Evolutionary conservation across 1,140 invertebrate genomes (phyloP).

Genomic region (Stenopsyche tienmushanensis): DNA sequence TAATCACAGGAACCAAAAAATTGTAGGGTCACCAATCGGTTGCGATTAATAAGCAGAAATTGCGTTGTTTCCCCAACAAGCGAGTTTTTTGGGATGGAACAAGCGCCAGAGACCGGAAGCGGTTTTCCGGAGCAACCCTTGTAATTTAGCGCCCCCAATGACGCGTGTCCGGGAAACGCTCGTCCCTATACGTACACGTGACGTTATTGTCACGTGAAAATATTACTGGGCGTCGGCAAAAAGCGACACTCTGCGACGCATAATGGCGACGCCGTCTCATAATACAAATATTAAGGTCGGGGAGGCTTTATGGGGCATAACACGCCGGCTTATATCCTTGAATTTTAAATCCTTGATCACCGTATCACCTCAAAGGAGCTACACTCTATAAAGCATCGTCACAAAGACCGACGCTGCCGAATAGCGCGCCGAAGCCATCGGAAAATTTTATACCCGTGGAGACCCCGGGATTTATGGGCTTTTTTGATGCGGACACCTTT

Average conservation of each 20-base stretch:
- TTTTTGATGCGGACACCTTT: too few relatives aligned
- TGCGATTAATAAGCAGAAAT: not conserved
- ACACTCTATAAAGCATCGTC: too few relatives aligned
- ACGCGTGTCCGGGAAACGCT: conserved; percentile 22
- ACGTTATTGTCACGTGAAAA: conserved; percentile 10
- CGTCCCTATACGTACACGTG: not conserved
- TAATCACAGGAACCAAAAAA: too few relatives aligned
- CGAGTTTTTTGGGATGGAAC: not conserved
- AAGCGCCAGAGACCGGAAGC: conserved; percentile 8
- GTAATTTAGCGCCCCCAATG: conserved; percentile 26
- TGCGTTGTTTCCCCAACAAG: not conserved
- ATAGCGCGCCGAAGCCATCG: too few relatives aligned
- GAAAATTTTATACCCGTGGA: too few relatives aligned
- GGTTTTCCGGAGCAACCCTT: conserved; percentile 12
- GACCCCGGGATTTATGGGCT: too few relatives aligned
- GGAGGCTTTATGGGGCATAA: conserved; percentile 13
- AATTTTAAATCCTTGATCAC: conserved; percentile 15
- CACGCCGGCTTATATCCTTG: conserved; percentile 11
- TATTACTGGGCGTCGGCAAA: conserved; percentile 8
- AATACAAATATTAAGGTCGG: conserved; percentile 14
- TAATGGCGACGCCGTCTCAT: conserved; percentile 2
- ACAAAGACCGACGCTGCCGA: too few relatives aligned
- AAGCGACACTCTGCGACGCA: not conserved
- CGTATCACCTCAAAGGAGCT: too few relatives aligned
- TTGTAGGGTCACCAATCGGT: too few relatives aligned